phyloP scores from a whole-genome alignment of 2,888 invertebrate genomes.

The Ochropleura leucogaster region DNA sequence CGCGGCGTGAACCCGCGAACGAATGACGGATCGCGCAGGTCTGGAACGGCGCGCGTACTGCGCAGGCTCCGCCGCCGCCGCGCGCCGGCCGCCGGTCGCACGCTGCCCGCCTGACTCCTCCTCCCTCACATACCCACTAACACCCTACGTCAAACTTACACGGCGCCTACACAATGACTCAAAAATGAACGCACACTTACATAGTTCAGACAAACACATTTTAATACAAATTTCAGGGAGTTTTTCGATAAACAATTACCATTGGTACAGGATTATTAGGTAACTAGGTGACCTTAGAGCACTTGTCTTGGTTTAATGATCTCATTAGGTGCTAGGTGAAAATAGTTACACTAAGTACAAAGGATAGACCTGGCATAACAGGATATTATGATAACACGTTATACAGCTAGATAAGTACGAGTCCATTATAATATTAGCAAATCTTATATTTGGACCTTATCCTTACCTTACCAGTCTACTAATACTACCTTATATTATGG shows the following conservation, averaged over 20 bases:
- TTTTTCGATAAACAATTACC: conserved; percentile 9
- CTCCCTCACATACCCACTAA: conserved; percentile 76
- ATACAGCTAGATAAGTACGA: background rate
- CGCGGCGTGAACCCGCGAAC: conserved; percentile 84
- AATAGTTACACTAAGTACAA: background rate
- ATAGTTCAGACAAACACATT: conserved; percentile 4
- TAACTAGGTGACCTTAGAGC: background rate
- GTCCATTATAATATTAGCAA: background rate
- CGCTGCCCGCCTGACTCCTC: conserved; percentile 71
- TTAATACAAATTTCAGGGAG: background rate
- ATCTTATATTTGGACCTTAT: no score
- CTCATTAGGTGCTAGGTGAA: background rate
- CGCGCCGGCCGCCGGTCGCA: conserved; percentile 59
- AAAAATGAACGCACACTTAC: conserved; percentile 26
- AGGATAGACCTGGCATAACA: background rate
- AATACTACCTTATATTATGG: no score
- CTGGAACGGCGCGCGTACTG: conserved; percentile 76
- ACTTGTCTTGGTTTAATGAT: background rate
- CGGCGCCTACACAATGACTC: conserved; percentile 54
- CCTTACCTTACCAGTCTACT: no score
- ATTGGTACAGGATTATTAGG: background rate
- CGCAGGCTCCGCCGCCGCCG: conserved; percentile 79
- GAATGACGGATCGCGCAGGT: conserved; percentile 87
- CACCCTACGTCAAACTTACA: conserved; percentile 76
- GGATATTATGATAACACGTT: background rate